phyloP scores from a whole-genome alignment of 2,888 invertebrate genomes.

The Agrochola circellaris region DNA sequence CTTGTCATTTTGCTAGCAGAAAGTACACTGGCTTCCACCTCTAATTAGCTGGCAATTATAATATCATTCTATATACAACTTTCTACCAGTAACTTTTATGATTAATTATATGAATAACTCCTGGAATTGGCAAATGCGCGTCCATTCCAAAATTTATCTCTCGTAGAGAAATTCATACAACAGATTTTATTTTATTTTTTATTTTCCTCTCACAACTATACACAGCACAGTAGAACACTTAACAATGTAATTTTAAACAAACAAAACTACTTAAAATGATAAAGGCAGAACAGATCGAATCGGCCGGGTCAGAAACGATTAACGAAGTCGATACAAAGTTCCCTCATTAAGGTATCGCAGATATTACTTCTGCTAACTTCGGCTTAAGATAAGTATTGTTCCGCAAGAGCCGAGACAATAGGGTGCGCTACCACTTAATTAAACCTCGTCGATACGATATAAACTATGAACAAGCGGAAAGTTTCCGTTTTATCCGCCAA shows the following conservation, averaged over 20 bases:
- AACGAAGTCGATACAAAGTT: constrained; percentile 89
- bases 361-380: constrained; percentile 89
- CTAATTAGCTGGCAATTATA: constrained; percentile 56
- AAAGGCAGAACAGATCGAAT: constrained; percentile 65
- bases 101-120: constrained; percentile 60
- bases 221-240: constrained; percentile 63
- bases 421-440: constrained; percentile 89
- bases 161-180: constrained; percentile 72
- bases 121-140: constrained; percentile 81
- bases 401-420: constrained; percentile 87
- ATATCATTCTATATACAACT: constrained; percentile 53
- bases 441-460: constrained; percentile 82
- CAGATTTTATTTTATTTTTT: constrained; percentile 68
- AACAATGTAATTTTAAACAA: constrained; percentile 59
- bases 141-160: constrained; percentile 79
- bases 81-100: constrained; percentile 72
- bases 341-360: constrained; percentile 90
- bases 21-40: constrained; percentile 67
- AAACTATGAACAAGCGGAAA: constrained; percentile 80
- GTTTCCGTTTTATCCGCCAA: constrained; percentile 80
- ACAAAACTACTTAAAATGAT: constrained; percentile 63
- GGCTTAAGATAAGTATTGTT: constrained; percentile 89
- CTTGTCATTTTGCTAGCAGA: constrained; percentile 77
- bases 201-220: constrained; percentile 66
- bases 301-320: constrained; percentile 85